These are phyloP conservation scores for Telmatochromis sp. DNA, from an alignment of 2,113 vertebrate species.

Conservation along the genomic window DNA sequence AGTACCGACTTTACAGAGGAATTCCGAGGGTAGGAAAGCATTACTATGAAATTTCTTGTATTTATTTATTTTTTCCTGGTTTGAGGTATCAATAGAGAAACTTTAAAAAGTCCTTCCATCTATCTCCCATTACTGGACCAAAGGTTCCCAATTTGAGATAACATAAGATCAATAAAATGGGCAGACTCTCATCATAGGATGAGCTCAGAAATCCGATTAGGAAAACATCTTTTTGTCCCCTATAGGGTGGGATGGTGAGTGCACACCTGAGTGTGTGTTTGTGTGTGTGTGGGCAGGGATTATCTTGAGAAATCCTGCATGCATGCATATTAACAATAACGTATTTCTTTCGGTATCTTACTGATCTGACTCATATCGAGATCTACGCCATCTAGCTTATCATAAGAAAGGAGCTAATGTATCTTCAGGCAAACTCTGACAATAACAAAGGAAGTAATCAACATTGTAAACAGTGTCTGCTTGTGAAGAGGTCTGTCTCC, in stretches of 20 bases:
- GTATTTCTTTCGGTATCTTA: neutral
- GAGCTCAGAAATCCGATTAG: conserved; percentile 9
- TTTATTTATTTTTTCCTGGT: neutral
- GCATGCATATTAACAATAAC: neutral
- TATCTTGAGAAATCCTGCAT: neutral
- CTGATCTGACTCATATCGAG: neutral
- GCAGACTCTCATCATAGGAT: neutral
- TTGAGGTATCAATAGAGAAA: neutral
- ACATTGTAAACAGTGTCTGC: neutral
- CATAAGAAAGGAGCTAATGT: neutral
- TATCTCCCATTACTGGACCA: neutral
- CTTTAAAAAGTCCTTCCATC: neutral
- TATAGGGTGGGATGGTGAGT: neutral
- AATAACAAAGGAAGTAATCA: conserved; percentile 17
- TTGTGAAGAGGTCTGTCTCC: neutral
- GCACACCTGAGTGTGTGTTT: neutral
- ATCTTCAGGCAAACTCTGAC: neutral
- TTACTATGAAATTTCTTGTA: neutral
- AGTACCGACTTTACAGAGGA: rapidly evolving
- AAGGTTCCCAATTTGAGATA: conserved; percentile 7
- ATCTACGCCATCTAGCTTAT: neutral
- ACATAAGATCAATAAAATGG: neutral
- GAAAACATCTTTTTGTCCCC: conserved; percentile 6
- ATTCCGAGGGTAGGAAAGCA: neutral
- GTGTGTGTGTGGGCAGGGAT: neutral